A percentile compares a stretch with the other conserved stretches of the same genome.
Evolutionary conservation across 2,888 invertebrate genomes (phyloP).

Genomic region (Sisyra terminalis): DNA sequence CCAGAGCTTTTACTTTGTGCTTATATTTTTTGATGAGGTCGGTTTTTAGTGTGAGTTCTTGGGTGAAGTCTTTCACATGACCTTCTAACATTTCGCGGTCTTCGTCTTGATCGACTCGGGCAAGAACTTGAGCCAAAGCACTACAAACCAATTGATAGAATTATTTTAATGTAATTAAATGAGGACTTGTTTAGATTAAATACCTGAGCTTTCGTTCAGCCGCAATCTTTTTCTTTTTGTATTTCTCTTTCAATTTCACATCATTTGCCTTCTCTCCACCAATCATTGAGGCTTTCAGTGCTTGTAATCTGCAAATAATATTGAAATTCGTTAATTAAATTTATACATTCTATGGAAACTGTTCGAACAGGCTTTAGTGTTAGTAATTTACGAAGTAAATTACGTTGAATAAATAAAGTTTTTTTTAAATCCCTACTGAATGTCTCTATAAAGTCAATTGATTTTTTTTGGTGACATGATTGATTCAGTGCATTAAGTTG

Average conservation of each 20-base stretch:
- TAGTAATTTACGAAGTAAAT: too few species aligned
- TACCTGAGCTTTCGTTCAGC: slow-evolving; percentile 42
- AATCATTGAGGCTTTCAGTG: slow-evolving; percentile 56
- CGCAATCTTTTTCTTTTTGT: slow-evolving; percentile 46
- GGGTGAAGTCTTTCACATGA: slow-evolving; percentile 64
- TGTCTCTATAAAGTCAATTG: too few species aligned
- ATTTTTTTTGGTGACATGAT: too few species aligned
- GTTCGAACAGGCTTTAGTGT: too few species aligned
- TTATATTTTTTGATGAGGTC: slow-evolving; percentile 46
- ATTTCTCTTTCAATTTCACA: slow-evolving; percentile 47
- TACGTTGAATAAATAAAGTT: too few species aligned
- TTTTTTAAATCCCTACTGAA: too few species aligned
- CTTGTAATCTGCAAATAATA: slow-evolving; percentile 32
- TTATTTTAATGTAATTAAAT: too few species aligned
- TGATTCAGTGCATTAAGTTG: too few species aligned
- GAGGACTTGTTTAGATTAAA: slow-evolving; percentile 3
- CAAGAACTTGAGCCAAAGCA: slow-evolving; percentile 37
- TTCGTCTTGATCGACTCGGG: slow-evolving; percentile 45
- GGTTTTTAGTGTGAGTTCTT: slow-evolving; percentile 56
- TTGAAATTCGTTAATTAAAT: too few species aligned
- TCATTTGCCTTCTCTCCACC: slow-evolving; percentile 66
- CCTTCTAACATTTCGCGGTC: slow-evolving; percentile 50
- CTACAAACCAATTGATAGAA: too few species aligned
- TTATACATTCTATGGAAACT: too few species aligned
- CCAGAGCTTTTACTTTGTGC: slow-evolving; percentile 46